These are phyloP conservation scores for Oscheius sp. DNA, from an alignment of 2,888 invertebrate species.

Conservation along the genomic window DNA sequence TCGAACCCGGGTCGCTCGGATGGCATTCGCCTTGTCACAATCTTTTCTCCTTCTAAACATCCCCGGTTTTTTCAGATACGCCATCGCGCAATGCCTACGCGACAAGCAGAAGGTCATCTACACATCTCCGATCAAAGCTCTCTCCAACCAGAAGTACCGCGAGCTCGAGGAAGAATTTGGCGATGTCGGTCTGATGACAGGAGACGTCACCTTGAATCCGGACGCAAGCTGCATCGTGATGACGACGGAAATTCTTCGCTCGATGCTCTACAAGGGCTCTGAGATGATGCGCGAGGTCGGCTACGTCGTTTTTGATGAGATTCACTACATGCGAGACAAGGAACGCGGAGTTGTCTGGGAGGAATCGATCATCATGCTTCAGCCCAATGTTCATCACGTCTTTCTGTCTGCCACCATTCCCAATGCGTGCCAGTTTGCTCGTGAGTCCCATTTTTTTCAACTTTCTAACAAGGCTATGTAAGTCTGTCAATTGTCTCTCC, in stretches of 20 bases:
- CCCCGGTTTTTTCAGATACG: constrained; percentile 79
- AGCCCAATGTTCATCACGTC: constrained; percentile 97
- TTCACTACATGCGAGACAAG: constrained; percentile 99
- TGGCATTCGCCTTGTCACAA: no score
- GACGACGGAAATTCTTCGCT: constrained; percentile 99
- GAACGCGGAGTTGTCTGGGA: constrained; percentile 99
- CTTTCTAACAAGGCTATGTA: neutral
- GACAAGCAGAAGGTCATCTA: constrained; percentile 98
- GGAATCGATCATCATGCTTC: constrained; percentile 95
- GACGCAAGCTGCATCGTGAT: constrained; percentile 97
- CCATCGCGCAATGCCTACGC: constrained; percentile 91
- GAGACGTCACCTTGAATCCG: constrained; percentile 98
- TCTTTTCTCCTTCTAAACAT: no score
- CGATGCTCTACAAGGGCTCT: constrained; percentile 97
- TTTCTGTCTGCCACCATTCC: constrained; percentile 99
- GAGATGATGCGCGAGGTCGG: constrained; percentile 99
- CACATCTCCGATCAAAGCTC: constrained; percentile 98
- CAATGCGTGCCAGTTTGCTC: constrained; percentile 89
- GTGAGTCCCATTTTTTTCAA: constrained; percentile 57
- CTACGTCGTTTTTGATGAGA: constrained; percentile 99
- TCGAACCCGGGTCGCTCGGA: no score
- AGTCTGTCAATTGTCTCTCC: no score
- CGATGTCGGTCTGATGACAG: constrained; percentile 95
- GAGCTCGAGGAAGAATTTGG: constrained; percentile 86
- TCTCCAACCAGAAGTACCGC: constrained; percentile 98